phyloP scores from a whole-genome alignment of 2,797 vertebrate species.

The Arnoldichthys spilopterus region DNA sequence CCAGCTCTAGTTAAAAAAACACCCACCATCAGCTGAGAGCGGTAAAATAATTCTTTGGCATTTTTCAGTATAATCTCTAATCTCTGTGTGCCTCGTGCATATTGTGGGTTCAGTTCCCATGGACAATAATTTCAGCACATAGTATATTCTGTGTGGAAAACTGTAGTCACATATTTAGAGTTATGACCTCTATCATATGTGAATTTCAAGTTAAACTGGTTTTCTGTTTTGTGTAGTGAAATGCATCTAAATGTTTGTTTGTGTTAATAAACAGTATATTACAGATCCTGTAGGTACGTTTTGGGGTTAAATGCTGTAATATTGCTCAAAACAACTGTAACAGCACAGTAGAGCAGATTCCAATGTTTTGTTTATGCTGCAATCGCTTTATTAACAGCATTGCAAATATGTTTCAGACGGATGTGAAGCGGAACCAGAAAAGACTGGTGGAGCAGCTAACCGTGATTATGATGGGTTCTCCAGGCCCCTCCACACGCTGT shows the following conservation, averaged over 20 bases:
- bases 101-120: too few relatives aligned
- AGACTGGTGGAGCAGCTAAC: conserved; percentile 86
- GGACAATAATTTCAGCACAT: too few relatives aligned
- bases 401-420: conserved; percentile 69
- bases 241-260: neutral
- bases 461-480: conserved; percentile 83
- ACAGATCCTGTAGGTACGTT: neutral
- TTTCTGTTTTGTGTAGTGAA: neutral
- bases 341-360: neutral
- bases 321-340: neutral
- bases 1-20: too few relatives aligned
- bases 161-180: neutral
- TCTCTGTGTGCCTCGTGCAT: too few relatives aligned
- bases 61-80: too few relatives aligned
- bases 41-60: too few relatives aligned
- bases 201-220: too few relatives aligned
- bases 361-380: neutral
- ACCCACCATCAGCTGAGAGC: too few relatives aligned
- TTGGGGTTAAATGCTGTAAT: neutral
- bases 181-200: neutral
- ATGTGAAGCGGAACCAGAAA: conserved; percentile 87
- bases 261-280: neutral
- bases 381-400: neutral
- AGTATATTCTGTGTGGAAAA: too few relatives aligned
- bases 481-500: conserved; percentile 88